Evolutionary conservation across 1,140 invertebrate genomes (phyloP).

Genomic region (Goniozus legneri): DNA sequence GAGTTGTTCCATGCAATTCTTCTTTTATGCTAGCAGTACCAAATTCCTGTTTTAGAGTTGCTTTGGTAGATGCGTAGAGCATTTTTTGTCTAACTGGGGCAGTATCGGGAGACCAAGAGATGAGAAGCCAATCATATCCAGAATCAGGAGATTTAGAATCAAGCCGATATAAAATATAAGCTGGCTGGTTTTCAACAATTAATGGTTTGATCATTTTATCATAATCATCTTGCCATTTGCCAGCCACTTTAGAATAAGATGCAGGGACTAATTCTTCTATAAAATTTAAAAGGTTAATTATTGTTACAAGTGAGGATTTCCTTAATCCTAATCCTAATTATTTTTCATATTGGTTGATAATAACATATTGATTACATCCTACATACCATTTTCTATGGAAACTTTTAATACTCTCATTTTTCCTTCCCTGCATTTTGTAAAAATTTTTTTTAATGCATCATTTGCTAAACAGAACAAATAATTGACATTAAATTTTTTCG

Average conservation of each 20-base stretch:
- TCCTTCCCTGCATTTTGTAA: conserved; percentile 77
- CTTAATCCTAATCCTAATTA: not conserved
- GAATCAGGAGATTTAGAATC: conserved; percentile 55
- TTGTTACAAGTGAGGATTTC: not conserved
- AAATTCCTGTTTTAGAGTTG: conserved; percentile 96
- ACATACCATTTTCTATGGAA: conserved; percentile 80
- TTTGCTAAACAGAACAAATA: conserved; percentile 66
- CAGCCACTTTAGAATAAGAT: conserved; percentile 63
- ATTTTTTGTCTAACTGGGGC: conserved; percentile 93
- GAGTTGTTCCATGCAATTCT: conserved; percentile 81
- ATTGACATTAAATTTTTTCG: conserved; percentile 14
- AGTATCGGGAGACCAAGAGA: conserved; percentile 92
- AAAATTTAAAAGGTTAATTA: conserved; percentile 29
- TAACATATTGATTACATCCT: conserved; percentile 9
- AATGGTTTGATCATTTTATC: conserved; percentile 73
- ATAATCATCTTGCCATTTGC: conserved; percentile 87
- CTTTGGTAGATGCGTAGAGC: conserved; percentile 98
- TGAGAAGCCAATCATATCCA: conserved; percentile 90
- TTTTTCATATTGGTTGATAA: conserved; percentile 2
- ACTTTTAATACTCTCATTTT: conserved; percentile 79
- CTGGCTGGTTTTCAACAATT: conserved; percentile 84
- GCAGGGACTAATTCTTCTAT: conserved; percentile 76
- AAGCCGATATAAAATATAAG: conserved; percentile 86
- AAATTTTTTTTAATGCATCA: conserved; percentile 74
- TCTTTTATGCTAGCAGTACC: conserved; percentile 86